Evolutionary conservation across 2,113 vertebrate species (phyloP).

Genomic region (Probosciger aterrimus): DNA sequence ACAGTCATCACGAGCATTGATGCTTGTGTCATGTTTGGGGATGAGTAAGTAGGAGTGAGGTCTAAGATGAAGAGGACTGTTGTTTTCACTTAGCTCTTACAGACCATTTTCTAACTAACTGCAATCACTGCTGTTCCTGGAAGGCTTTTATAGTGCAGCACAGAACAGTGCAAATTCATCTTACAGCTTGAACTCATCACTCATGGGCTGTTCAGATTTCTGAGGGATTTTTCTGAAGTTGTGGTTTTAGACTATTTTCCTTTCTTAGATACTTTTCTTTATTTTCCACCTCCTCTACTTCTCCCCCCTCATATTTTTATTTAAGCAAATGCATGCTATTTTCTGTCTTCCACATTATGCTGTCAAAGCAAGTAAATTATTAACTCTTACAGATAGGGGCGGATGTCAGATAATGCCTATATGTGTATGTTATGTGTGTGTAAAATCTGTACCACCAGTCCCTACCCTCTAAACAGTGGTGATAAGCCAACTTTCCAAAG

Average conservation of each 20-base stretch:
- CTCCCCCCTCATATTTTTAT: neutral
- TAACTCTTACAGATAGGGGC: neutral
- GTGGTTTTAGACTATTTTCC: neutral
- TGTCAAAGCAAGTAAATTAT: neutral
- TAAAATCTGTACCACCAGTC: neutral
- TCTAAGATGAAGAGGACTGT: neutral
- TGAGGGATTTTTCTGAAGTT: neutral
- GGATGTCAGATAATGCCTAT: neutral
- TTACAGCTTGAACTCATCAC: neutral
- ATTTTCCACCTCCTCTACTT: neutral
- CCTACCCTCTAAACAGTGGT: neutral
- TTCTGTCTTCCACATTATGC: neutral
- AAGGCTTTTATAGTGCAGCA: neutral
- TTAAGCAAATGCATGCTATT: neutral
- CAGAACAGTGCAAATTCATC: neutral
- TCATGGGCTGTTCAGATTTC: neutral
- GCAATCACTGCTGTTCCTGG: neutral
- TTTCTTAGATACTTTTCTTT: neutral
- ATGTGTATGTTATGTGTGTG: neutral
- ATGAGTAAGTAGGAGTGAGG: neutral
- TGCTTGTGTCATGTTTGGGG: neutral
- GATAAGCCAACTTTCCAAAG: neutral
- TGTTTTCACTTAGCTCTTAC: neutral
- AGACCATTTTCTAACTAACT: neutral
- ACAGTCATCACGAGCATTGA: neutral